Percentiles rank a stretch among this genome's conserved stretches.
These are phyloP conservation scores for Crotalus helleri DNA, from an alignment of 2,113 vertebrate species.

Conservation along the genomic window DNA sequence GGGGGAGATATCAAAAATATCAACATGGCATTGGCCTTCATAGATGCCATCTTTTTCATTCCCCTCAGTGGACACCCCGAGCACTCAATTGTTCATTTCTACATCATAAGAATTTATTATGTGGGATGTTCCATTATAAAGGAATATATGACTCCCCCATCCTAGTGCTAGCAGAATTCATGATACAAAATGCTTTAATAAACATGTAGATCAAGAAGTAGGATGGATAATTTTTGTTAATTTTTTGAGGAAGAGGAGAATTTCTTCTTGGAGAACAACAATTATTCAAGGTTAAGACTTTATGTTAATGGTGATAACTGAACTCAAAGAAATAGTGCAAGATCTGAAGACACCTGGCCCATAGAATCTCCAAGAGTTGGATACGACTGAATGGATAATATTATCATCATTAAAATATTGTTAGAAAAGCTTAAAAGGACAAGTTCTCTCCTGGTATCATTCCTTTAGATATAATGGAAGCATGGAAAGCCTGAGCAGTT, in stretches of 20 bases:
- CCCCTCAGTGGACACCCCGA: not conserved
- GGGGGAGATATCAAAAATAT: not conserved
- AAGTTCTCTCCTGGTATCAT: not conserved
- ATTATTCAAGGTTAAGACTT: not conserved
- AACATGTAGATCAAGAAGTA: not conserved
- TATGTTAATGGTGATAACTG: not conserved
- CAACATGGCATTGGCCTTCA: not conserved
- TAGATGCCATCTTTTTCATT: not conserved
- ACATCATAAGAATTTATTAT: not conserved
- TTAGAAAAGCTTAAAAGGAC: not conserved
- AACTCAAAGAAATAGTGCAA: too few relatives aligned
- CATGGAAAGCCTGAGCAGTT: not conserved
- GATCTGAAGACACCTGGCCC: too few relatives aligned
- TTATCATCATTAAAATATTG: not conserved
- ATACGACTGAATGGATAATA: too few relatives aligned
- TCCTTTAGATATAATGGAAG: not conserved
- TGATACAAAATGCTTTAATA: not conserved
- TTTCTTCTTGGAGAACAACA: not conserved
- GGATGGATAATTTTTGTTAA: not conserved
- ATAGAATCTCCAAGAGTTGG: too few relatives aligned
- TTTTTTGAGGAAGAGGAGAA: not conserved
- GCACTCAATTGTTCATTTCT: not conserved
- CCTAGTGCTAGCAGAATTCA: not conserved
- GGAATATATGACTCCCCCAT: not conserved
- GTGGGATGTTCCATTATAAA: not conserved